phyloP scores from a whole-genome alignment of 2,888 invertebrate genomes.

The Tipula unca region DNA sequence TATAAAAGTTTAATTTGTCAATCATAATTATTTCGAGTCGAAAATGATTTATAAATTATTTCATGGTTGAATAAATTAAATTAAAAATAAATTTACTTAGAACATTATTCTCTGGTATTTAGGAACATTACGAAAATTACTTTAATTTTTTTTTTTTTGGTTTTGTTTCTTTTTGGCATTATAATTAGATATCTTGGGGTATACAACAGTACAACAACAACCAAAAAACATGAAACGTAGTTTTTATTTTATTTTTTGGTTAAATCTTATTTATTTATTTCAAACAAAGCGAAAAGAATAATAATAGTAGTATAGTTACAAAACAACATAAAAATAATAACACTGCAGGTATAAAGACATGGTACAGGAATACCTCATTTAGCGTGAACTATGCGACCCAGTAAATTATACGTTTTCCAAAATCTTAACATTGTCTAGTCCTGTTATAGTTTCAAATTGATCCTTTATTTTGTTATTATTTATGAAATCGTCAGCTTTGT shows the following conservation, averaged over 20 bases:
- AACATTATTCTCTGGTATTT: background rate
- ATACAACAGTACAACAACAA: background rate
- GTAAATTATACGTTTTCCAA: background rate
- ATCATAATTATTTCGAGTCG: background rate
- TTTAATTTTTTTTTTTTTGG: background rate
- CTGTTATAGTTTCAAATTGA: too few relatives aligned
- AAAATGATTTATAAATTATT: background rate
- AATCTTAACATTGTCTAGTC: too few relatives aligned
- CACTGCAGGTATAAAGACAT: background rate
- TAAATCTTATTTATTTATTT: background rate
- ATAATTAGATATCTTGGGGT: background rate
- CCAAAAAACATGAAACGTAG: background rate
- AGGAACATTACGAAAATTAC: background rate
- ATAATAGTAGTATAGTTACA: background rate
- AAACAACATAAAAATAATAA: background rate
- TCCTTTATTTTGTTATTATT: too few relatives aligned
- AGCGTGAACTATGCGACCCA: background rate
- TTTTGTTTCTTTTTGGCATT: background rate
- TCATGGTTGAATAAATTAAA: conserved; percentile 8
- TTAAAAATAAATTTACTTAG: background rate
- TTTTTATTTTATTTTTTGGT: background rate
- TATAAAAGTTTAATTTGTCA: background rate
- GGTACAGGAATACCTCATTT: background rate
- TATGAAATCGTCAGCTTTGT: too few relatives aligned
- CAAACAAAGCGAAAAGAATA: background rate